phyloP scores from a whole-genome alignment of 1,140 invertebrate genomes.

The Drosophila elegans region DNA sequence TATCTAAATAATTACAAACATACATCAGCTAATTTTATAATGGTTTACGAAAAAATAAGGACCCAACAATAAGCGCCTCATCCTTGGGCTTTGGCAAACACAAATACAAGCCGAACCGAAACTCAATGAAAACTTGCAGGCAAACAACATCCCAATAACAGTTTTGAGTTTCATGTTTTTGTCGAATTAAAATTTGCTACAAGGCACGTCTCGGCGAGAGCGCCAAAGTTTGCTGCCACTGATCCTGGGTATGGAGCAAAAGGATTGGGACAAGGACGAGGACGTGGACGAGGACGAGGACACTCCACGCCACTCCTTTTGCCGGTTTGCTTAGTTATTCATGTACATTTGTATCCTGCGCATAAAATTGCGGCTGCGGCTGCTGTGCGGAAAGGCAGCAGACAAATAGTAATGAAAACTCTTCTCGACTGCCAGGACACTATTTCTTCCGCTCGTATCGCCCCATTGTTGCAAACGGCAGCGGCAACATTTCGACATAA shows the following conservation, averaged over 20 bases:
- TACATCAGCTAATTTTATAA: slow-evolving; percentile 32
- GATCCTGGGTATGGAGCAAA: slow-evolving; percentile 24
- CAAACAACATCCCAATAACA: slow-evolving; percentile 69
- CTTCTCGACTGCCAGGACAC: slow-evolving; percentile 69
- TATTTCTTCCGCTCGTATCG: slow-evolving; percentile 56
- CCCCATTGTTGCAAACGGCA: slow-evolving; percentile 45
- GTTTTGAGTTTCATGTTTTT: slow-evolving; percentile 78
- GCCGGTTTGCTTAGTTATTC: slow-evolving; percentile 74
- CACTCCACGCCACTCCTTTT: slow-evolving; percentile 27
- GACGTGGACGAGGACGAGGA: slow-evolving; percentile 13
- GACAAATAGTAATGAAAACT: slow-evolving; percentile 83
- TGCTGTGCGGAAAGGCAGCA: slow-evolving; percentile 84
- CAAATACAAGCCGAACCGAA: slow-evolving; percentile 7
- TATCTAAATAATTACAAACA: slow-evolving; percentile 18
- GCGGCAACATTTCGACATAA: slow-evolving; percentile 80
- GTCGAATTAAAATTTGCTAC: slow-evolving; percentile 82
- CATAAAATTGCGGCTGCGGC: slow-evolving; percentile 83
- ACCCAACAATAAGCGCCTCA: not conserved
- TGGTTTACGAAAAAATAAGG: slow-evolving; percentile 7
- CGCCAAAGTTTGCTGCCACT: slow-evolving; percentile 60
- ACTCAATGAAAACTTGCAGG: slow-evolving; percentile 51
- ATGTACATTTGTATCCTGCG: slow-evolving; percentile 83
- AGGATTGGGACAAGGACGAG: not conserved
- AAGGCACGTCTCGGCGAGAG: slow-evolving; percentile 75
- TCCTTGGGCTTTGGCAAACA: slow-evolving; percentile 6